Conservation (phyloP, 2,888 invertebrate species). For the Ormyrus thymus region DNA sequence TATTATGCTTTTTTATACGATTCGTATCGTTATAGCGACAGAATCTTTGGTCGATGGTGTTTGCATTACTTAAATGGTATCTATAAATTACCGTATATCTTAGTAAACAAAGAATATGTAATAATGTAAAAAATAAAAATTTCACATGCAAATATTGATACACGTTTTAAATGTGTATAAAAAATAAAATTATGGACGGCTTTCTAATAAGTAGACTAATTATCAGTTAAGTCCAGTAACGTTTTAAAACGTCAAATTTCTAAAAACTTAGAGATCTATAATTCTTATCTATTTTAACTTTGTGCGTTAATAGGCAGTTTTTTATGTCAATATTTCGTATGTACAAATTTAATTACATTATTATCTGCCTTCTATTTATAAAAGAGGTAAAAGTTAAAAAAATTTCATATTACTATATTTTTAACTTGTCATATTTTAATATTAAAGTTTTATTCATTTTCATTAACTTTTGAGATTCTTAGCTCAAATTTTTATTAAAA, state of each 20-base stretch:
- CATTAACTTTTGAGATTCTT: no score
- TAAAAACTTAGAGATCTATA: no score
- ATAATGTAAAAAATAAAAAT: constrained; percentile 27
- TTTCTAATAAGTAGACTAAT: constrained; percentile 50
- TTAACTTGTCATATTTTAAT: constrained; percentile 8
- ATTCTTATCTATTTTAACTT: no score
- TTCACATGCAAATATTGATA: constrained; percentile 22
- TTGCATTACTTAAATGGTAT: constrained; percentile 19
- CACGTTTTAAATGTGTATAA: constrained; percentile 22
- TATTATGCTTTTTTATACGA: constrained; percentile 45
- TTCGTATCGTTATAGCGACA: constrained; percentile 34
- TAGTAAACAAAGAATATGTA: constrained; percentile 14
- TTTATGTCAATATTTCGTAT: no score
- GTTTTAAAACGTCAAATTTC: constrained; percentile 4
- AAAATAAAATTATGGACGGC: constrained; percentile 61
- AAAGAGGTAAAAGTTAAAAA: not conserved
- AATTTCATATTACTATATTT: no score
- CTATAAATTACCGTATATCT: constrained; percentile 15
- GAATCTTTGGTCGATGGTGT: constrained; percentile 50
- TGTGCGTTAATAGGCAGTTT: no score
- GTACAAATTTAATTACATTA: not conserved
- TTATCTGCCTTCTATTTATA: not conserved
- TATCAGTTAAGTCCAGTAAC: constrained; percentile 36
- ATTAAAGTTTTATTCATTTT: not conserved
- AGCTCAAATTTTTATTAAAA: constrained; percentile 1